Percentiles rank a stretch among this genome's conserved stretches.
These are phyloP conservation scores for Thamnophis sirtalis DNA, from an alignment of 2,113 vertebrate genomes.

Conservation along the genomic window DNA sequence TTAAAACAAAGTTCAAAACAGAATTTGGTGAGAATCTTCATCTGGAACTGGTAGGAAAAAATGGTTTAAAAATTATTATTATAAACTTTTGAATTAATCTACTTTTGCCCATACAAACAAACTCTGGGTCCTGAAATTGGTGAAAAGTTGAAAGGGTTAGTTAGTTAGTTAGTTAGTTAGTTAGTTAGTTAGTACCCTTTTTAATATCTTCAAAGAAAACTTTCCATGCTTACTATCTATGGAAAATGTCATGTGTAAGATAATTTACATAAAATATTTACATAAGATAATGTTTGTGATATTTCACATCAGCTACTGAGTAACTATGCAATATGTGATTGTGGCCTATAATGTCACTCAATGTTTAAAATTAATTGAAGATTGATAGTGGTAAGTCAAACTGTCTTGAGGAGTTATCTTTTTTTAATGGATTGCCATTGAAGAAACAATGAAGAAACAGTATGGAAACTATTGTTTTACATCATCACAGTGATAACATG, in stretches of 20 bases:
- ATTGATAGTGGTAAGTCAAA: not conserved
- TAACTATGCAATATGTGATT: not conserved
- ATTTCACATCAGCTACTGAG: not conserved
- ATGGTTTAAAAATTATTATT: conserved; percentile 27
- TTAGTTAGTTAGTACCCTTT: too few species aligned
- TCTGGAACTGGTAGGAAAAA: conserved; percentile 58
- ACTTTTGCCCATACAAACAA: not conserved
- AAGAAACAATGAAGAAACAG: not conserved
- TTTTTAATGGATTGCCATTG: not conserved
- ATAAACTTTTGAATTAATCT: not conserved
- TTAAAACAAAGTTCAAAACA: conserved; percentile 67
- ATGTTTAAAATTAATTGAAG: not conserved
- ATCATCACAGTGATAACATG: not conserved
- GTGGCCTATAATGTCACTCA: not conserved
- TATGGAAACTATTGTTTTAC: not conserved
- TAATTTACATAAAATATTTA: not conserved
- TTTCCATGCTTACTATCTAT: not conserved
- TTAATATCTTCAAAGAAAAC: not conserved
- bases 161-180: too few species aligned
- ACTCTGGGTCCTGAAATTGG: not conserved
- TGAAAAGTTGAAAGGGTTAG: not conserved
- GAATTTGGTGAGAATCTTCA: conserved; percentile 56
- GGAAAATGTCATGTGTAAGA: not conserved
- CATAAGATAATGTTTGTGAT: not conserved
- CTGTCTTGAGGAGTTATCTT: not conserved